Evolutionary conservation across 2,113 vertebrate species (phyloP).

Genomic region (Daphoenositta chrysoptera): DNA sequence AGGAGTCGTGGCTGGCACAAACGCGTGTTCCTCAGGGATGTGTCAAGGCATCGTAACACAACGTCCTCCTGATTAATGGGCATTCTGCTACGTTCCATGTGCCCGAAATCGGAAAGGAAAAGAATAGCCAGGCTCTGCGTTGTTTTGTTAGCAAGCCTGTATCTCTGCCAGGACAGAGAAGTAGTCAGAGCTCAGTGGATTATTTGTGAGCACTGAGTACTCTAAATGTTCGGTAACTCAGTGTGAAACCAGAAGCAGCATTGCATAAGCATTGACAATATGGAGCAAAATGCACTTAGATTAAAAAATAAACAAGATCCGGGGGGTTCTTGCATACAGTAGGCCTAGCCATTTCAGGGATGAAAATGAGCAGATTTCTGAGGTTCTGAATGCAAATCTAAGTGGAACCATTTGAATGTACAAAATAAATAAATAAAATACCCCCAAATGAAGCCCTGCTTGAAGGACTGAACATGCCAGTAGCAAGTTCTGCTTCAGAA

Average conservation of each 20-base stretch:
- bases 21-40: neutral
- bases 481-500: constrained; percentile 68
- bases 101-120: neutral
- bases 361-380: constrained; percentile 66
- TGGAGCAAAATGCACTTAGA: constrained; percentile 51
- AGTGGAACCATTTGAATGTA: constrained; percentile 56
- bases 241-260: neutral
- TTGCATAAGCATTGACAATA: constrained; percentile 5
- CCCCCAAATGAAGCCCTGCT: neutral
- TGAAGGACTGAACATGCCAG: constrained; percentile 49
- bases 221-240: neutral
- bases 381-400: constrained; percentile 61
- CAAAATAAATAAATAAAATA: constrained; percentile 25
- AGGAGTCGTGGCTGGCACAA: neutral
- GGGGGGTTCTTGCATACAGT: neutral
- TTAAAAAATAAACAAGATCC: neutral
- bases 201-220: neutral
- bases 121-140: neutral
- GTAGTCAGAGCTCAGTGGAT: neutral
- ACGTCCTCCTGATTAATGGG: neutral
- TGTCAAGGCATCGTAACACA: neutral
- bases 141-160: neutral
- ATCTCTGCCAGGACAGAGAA: neutral
- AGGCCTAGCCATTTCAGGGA: neutral
- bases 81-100: neutral